Percentiles rank a stretch among this genome's conserved stretches.
phyloP scores from a whole-genome alignment of 1,140 invertebrate genomes.

The Hyles vespertilio region DNA sequence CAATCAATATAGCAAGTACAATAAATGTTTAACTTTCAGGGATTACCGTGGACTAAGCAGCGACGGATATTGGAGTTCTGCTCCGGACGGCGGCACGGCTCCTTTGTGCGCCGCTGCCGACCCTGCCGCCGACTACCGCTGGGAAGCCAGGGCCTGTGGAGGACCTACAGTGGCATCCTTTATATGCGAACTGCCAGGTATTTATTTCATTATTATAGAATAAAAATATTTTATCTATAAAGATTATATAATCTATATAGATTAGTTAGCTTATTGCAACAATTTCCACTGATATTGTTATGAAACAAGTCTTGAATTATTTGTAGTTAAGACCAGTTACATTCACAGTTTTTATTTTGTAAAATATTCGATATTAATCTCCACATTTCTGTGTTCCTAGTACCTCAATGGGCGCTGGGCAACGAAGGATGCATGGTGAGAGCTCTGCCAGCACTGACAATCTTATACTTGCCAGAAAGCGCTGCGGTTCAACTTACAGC shows the following conservation, averaged over 20 bases:
- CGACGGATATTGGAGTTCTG: slow-evolving; percentile 81
- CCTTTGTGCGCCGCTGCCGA: slow-evolving; percentile 82
- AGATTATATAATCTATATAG: not conserved
- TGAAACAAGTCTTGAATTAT: too few relatives aligned
- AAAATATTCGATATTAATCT: too few relatives aligned
- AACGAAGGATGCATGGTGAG: slow-evolving; percentile 80
- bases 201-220: slow-evolving; percentile 10
- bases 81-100: slow-evolving; percentile 58
- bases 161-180: slow-evolving; percentile 84
- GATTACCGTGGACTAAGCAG: slow-evolving; percentile 77
- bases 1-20: not conserved
- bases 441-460: slow-evolving; percentile 81
- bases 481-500: slow-evolving; percentile 90
- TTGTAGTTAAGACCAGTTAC: not conserved
- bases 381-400: slow-evolving; percentile 50
- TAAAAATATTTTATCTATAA: not conserved
- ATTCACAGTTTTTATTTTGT: too few relatives aligned
- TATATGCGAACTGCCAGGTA: slow-evolving; percentile 85
- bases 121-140: slow-evolving; percentile 82
- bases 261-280: too few relatives aligned
- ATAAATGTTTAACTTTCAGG: slow-evolving; percentile 24
- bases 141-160: slow-evolving; percentile 82
- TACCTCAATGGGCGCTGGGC: slow-evolving; percentile 81
- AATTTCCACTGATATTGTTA: too few relatives aligned
- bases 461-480: slow-evolving; percentile 84